phyloP scores from a whole-genome alignment of 2,888 invertebrate genomes.

The Panorpa germanica region DNA sequence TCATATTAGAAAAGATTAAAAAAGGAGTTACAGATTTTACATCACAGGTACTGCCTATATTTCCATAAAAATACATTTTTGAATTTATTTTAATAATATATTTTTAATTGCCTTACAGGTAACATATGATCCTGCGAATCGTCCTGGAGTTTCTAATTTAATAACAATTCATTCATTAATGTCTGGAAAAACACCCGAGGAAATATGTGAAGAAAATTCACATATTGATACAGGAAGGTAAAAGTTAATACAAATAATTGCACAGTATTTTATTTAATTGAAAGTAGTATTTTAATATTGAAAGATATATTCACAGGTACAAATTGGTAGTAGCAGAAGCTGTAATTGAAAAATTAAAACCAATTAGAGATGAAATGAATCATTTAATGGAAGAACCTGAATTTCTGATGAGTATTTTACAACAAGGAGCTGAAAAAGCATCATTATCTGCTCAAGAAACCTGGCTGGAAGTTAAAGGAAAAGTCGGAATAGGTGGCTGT shows the following conservation, averaged over 20 bases:
- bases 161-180: slow-evolving; percentile 65
- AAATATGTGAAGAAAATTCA: slow-evolving; percentile 45
- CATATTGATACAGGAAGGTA: slow-evolving; percentile 55
- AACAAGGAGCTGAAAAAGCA: slow-evolving; percentile 43
- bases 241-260: slow-evolving; percentile 10
- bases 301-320: slow-evolving; percentile 27
- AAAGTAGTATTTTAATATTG: slow-evolving; percentile 8
- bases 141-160: slow-evolving; percentile 84
- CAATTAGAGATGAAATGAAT: slow-evolving; percentile 41
- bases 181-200: slow-evolving; percentile 40
- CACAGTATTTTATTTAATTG: neutral
- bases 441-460: slow-evolving; percentile 36
- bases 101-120: slow-evolving; percentile 36
- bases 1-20: slow-evolving; percentile 50
- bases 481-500: slow-evolving; percentile 29
- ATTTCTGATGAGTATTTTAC: slow-evolving; percentile 41
- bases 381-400: slow-evolving; percentile 35
- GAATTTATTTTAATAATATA: slow-evolving; percentile 9
- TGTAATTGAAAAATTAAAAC: slow-evolving; percentile 45
- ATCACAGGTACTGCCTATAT: slow-evolving; percentile 34
- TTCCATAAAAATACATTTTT: slow-evolving; percentile 16
- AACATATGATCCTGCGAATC: slow-evolving; percentile 52
- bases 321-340: slow-evolving; percentile 54
- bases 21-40: slow-evolving; percentile 84
- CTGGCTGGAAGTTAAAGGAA: slow-evolving; percentile 39